Evolutionary conservation across 2,113 vertebrate species (phyloP).

Genomic region (Strix aluco): DNA sequence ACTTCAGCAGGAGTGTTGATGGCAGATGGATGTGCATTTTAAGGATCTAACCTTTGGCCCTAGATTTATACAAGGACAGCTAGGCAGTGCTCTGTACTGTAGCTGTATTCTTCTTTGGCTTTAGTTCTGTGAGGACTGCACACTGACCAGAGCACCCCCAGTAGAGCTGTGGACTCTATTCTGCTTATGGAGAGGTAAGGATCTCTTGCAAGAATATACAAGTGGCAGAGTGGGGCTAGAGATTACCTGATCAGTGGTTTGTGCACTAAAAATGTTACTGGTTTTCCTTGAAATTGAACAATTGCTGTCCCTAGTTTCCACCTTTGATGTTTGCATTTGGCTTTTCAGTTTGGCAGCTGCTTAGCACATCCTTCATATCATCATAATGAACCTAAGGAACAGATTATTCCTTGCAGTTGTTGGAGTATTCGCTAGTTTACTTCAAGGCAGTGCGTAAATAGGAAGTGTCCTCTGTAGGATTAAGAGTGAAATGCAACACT

Average conservation of each 20-base stretch:
- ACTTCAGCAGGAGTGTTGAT: accelerated
- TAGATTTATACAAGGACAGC: neutral
- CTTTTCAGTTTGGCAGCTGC: neutral
- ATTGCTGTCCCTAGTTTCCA: neutral
- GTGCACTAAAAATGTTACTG: neutral
- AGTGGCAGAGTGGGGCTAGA: neutral
- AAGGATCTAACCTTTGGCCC: neutral
- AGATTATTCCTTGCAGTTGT: neutral
- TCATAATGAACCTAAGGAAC: neutral
- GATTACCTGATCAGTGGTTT: neutral
- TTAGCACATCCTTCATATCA: neutral
- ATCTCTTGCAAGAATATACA: neutral
- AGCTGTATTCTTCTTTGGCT: neutral
- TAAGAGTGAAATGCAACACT: neutral
- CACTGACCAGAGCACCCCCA: neutral
- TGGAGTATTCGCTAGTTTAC: neutral
- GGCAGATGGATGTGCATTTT: neutral
- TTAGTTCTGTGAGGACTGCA: neutral
- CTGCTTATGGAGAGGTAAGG: neutral
- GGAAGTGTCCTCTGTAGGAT: neutral
- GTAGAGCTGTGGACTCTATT: neutral
- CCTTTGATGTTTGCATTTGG: neutral
- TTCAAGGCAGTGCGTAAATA: neutral
- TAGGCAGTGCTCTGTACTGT: neutral
- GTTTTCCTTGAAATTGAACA: neutral